Evolutionary conservation across 2,797 vertebrate species (phyloP), one percentile per base, ranked within the genome.

Genomic region (Danio jaintianensis): DNA sequence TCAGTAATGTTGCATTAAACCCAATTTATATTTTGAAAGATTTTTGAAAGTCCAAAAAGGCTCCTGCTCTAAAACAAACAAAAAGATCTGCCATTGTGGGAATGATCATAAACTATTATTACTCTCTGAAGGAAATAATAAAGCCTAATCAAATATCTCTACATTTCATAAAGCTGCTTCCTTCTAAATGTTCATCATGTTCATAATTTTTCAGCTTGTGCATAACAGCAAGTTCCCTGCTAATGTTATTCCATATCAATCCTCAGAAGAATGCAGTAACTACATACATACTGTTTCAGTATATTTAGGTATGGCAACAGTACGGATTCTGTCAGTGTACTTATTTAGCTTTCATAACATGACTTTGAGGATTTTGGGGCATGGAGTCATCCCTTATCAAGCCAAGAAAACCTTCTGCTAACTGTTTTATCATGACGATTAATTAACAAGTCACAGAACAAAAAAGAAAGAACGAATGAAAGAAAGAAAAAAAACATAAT

Each of bases 141-240:
- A 68, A 75, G 52, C 13, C 43, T 50, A 40, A 67, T 67, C 55
- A 69, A 69, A 69, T 22, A 50, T 70, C 2, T 58, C 13, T 45
- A 70, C n/a, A 69, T 50, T 5, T 42, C 0, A 5, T 58, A 56
- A 38, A 78, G 43, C 22, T 48, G 12, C 55, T 52, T 52, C 36
- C 2, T 61, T 70, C 45, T 42, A 29, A 71, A 61, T 50, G 45
- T 50, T 70, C 52, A 72, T 69, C 71, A 61, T 50, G 45, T 50
- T 70, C 52, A 72, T 69, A 52, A 80, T 73, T 36, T 40, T 59
- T 22, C 29, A 58, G 53, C 64, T 58, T 78, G 22, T 68, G 1
- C 10, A 42, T 71, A 40, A 42, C 48, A 18, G 4, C 16, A 70
- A 36, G 20, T 66, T 11, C 10, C 64, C 15, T 22, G 76, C 40